Evolutionary conservation across 1,140 invertebrate species (phyloP).

Genomic region (Drosophila eugracilis): DNA sequence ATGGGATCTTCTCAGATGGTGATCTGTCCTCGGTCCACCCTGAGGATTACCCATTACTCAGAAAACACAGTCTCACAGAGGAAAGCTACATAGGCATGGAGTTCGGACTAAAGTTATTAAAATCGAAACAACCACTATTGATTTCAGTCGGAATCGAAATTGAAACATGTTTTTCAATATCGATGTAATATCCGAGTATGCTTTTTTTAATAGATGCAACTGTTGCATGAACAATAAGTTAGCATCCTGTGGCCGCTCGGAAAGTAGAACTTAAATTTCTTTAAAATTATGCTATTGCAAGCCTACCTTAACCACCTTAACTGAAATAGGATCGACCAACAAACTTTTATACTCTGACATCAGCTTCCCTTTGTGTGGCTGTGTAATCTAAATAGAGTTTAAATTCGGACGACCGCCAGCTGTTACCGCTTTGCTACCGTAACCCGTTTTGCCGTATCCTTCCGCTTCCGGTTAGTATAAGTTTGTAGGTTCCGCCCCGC

Average conservation of each 20-base stretch:
- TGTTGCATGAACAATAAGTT: no score
- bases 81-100: background rate
- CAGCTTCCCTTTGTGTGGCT: constrained; percentile 1
- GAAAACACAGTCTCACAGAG: constrained; percentile 3
- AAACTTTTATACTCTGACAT: background rate
- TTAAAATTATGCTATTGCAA: no score
- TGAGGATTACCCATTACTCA: constrained; percentile 28
- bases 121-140: background rate
- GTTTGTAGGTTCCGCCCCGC: constrained; percentile 6
- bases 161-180: background rate
- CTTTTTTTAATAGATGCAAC: no score
- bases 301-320: no score
- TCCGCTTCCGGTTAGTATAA: constrained; percentile 22
- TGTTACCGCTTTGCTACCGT: constrained; percentile 3
- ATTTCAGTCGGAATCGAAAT: background rate
- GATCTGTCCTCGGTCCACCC: constrained; percentile 19
- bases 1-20: constrained; percentile 32
- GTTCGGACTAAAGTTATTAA: background rate
- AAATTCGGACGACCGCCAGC: constrained; percentile 5
- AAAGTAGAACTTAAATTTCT: background rate
- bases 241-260: no score
- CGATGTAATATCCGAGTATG: no score
- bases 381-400: constrained; percentile 9
- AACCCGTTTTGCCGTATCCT: constrained; percentile 6
- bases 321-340: background rate